A percentile compares a stretch with the other conserved stretches of the same genome.
phyloP scores from a whole-genome alignment of 2,113 vertebrate species.

The Sphaerodactylus townsendi region DNA sequence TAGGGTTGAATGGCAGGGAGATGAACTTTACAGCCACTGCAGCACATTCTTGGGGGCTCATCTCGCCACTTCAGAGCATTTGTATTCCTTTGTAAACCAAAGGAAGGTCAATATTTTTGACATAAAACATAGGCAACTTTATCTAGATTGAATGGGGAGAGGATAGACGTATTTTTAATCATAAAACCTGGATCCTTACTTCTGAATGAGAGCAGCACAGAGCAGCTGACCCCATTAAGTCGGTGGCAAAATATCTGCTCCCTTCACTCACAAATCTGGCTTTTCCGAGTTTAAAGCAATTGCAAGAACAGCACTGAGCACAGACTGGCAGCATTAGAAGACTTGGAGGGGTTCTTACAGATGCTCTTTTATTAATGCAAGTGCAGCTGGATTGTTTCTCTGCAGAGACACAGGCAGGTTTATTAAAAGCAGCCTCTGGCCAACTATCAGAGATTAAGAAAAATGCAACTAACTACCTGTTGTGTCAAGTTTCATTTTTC shows the following conservation, averaged over 20 bases:
- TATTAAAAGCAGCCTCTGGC: constrained; percentile 71
- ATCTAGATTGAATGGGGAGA: not conserved
- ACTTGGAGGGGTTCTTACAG: constrained; percentile 44
- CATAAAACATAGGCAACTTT: too few species aligned
- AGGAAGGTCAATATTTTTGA: too few species aligned
- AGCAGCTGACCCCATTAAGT: not conserved
- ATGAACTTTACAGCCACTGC: too few species aligned
- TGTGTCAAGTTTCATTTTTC: constrained; percentile 68
- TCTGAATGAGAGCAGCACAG: constrained; percentile 9
- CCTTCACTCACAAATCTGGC: constrained; percentile 18
- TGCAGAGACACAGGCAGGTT: constrained; percentile 62
- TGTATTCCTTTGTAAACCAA: not conserved
- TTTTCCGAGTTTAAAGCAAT: constrained; percentile 1
- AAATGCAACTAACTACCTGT: constrained; percentile 66
- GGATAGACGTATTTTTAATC: not conserved
- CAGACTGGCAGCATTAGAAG: constrained; percentile 55
- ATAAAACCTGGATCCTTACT: not conserved
- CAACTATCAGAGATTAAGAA: constrained; percentile 66
- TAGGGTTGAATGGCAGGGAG: too few species aligned
- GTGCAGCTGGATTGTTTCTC: constrained; percentile 66
- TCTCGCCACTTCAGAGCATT: too few species aligned
- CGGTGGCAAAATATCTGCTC: constrained; percentile 27
- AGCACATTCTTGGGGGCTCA: too few species aligned
- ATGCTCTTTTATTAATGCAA: constrained; percentile 64
- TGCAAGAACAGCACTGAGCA: constrained; percentile 15